Evolutionary conservation across 2,797 vertebrate genomes (phyloP), one percentile per base, ranked within the genome.

Genomic region (Amphiprion clarkii): DNA sequence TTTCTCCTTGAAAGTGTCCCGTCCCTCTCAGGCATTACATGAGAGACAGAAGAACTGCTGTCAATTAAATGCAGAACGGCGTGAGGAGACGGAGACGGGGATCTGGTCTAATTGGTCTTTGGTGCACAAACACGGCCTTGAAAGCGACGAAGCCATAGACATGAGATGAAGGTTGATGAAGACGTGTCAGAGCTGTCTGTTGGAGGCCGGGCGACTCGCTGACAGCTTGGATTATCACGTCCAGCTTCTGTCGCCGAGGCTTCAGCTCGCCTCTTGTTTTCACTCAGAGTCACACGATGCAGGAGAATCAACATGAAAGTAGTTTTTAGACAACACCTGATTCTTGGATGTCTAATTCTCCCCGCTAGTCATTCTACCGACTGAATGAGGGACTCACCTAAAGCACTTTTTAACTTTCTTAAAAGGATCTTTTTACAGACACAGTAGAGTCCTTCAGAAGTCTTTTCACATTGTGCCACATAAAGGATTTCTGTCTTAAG

Each of bases 71-170:
- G 78, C 29, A 76, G 21, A 39, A 16, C 65, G 54, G 75, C 63
- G 58, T 56, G 39, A 48, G 27, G 60, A 62, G 65, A 79, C 44
- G 13, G 63, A 55, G 39, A 67, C 58, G 57, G 51, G 62, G 63
- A 59, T 79, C 74, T 74, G 64, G 46, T 75, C 73, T 91, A 90
- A 93, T 93, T 94, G 89, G 89, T 88, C 74, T 86, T 85, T 79
- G 78, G 77, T 87, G 76, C 49, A 0, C 48, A 11, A 80, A 85
- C 48, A 40, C 46, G 74, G 63, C 60, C 67, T 87, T 84, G 33
- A 84, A 81, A 75, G 79, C 51, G 59, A 70, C 31, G 17, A 23
- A 11, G 44, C 60, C 9, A 16, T 16, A 70, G 79, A 57, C 79
- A 69, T 4, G 25, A 70, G 76, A 86, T 85, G 59, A 72, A 75